These are phyloP conservation scores for Myripristis murdjan DNA, from an alignment of 2,797 vertebrate species.

Conservation along the genomic window DNA sequence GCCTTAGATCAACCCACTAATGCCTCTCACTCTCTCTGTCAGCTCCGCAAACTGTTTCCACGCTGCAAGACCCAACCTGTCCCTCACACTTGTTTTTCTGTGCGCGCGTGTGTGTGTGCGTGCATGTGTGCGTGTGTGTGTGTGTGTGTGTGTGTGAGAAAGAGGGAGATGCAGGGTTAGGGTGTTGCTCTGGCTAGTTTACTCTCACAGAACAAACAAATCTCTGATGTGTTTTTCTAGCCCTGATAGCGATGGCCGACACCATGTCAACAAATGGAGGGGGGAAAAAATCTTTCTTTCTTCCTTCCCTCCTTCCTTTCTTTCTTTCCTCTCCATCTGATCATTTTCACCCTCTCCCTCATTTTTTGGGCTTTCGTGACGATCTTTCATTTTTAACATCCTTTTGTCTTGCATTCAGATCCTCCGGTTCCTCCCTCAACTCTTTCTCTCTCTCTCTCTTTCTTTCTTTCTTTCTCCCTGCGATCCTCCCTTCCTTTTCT, in stretches of 20 bases:
- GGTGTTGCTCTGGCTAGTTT: slow-evolving; percentile 76
- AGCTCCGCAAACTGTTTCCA: slow-evolving; percentile 93
- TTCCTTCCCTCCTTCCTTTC: slow-evolving; percentile 25
- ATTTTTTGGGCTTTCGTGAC: slow-evolving; percentile 63
- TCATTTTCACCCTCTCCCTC: background rate
- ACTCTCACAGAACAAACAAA: slow-evolving; percentile 81
- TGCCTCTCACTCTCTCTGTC: slow-evolving; percentile 72
- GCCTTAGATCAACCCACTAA: slow-evolving; percentile 95
- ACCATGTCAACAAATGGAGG: slow-evolving; percentile 64
- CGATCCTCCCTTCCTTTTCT: slow-evolving; percentile 73
- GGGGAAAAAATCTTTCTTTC: slow-evolving; percentile 40
- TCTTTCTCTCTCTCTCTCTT: no score
- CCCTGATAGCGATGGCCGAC: slow-evolving; percentile 81
- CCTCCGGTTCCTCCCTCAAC: slow-evolving; percentile 65
- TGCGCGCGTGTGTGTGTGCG: slow-evolving; percentile 27
- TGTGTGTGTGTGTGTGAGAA: no score
- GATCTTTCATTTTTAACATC: slow-evolving; percentile 67
- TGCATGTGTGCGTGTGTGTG: slow-evolving; percentile 20
- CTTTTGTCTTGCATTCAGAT: slow-evolving; percentile 74
- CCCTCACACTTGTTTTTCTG: slow-evolving; percentile 78
- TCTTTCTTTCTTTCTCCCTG: slow-evolving; percentile 53
- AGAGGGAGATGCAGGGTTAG: slow-evolving; percentile 46
- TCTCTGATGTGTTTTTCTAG: slow-evolving; percentile 85
- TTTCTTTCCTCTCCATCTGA: background rate
- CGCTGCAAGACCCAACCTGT: slow-evolving; percentile 92